phyloP scores from a whole-genome alignment of 2,888 invertebrate genomes.

The Tiliacea citrago region DNA sequence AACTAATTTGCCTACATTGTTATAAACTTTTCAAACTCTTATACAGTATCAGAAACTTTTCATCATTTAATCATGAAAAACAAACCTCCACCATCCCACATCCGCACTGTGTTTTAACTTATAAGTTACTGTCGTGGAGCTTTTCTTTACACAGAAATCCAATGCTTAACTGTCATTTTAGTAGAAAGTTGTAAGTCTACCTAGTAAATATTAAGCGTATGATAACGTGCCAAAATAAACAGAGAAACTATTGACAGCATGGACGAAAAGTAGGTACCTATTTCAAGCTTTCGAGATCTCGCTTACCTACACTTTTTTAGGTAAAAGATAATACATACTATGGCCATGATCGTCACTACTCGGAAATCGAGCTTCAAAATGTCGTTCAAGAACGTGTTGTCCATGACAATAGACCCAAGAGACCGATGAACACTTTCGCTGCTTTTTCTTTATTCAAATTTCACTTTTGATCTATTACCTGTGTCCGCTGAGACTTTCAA shows the following conservation, averaged over 20 bases:
- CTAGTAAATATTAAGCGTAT: conserved; percentile 51
- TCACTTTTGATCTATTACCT: conserved; percentile 85
- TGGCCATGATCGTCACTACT: conserved; percentile 65
- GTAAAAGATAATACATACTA: conserved; percentile 59
- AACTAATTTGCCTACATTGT: neutral
- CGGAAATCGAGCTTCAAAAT: conserved; percentile 78
- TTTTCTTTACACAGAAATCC: conserved; percentile 33
- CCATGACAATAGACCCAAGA: conserved; percentile 83
- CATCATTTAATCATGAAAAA: neutral
- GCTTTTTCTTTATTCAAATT: conserved; percentile 85
- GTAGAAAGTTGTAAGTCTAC: conserved; percentile 63
- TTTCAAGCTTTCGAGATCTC: conserved; percentile 68
- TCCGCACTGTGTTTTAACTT: conserved; percentile 3
- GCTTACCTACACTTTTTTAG: conserved; percentile 61
- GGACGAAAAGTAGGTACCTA: conserved; percentile 33
- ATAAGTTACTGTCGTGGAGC: conserved; percentile 20
- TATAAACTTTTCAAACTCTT: neutral
- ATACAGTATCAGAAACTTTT: neutral
- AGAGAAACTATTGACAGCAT: conserved; percentile 60
- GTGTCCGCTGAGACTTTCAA: conserved; percentile 70
- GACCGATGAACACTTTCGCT: conserved; percentile 86
- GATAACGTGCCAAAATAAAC: conserved; percentile 62
- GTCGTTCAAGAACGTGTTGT: conserved; percentile 82
- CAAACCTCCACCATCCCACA: conserved; percentile 1
- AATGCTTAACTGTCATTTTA: conserved; percentile 32